These are phyloP conservation scores for Megalopta genalis DNA, from an alignment of 1,140 invertebrate species.

Conservation along the genomic window DNA sequence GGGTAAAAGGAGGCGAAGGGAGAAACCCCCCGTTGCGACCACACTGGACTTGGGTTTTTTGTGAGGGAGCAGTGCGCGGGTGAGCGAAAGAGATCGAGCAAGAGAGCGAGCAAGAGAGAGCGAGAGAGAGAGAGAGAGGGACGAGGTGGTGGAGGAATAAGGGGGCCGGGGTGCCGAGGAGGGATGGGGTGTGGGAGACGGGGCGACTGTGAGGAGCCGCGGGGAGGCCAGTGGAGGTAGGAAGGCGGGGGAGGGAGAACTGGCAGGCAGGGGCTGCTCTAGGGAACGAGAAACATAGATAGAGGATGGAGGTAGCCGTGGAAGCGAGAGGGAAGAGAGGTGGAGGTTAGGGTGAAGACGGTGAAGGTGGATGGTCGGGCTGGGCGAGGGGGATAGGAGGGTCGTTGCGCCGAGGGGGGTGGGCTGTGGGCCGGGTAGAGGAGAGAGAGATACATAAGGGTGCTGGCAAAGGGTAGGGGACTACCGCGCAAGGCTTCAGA, in stretches of 20 bases:
- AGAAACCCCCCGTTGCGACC: conserved; percentile 74
- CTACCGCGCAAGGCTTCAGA: conserved; percentile 73
- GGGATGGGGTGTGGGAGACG: conserved; percentile 1
- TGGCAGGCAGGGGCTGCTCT: conserved; percentile 61
- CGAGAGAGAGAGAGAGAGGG: conserved; percentile 31
- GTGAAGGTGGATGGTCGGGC: conserved; percentile 45
- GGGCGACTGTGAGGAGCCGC: conserved; percentile 29
- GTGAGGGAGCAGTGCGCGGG: conserved; percentile 54
- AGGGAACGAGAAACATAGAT: conserved; percentile 63
- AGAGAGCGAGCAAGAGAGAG: conserved; percentile 27
- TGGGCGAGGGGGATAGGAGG: conserved; percentile 37
- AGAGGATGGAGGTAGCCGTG: conserved; percentile 46
- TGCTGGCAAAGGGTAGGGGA: conserved; percentile 70
- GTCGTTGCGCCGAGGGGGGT: conserved; percentile 46
- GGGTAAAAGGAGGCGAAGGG: conserved; percentile 71
- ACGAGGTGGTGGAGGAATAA: too few species aligned
- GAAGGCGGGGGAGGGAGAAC: conserved; percentile 33
- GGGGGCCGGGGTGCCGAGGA: too few species aligned
- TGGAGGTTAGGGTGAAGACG: conserved; percentile 50
- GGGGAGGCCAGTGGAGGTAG: conserved; percentile 16
- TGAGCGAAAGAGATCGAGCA: conserved; percentile 7
- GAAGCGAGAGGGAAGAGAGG: conserved; percentile 25
- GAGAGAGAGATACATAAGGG: conserved; percentile 71
- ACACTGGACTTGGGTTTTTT: conserved; percentile 76
- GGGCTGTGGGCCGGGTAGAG: conserved; percentile 54